These are phyloP conservation scores for Seira sanloemensis DNA, from an alignment of 2,888 invertebrate species.

Conservation along the genomic window DNA sequence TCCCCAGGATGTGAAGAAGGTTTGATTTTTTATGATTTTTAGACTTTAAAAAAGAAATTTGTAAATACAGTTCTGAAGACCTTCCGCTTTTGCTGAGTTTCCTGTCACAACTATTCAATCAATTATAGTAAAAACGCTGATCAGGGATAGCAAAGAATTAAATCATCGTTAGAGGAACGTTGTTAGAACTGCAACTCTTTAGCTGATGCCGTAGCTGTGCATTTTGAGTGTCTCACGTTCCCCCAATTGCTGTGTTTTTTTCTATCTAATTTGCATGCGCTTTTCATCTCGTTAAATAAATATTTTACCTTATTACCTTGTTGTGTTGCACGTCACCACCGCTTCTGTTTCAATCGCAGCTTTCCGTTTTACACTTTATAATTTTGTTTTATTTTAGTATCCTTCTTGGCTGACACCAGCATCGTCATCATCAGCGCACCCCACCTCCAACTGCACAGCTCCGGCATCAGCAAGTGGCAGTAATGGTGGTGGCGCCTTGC, in stretches of 20 bases:
- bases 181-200: no score
- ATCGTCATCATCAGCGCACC: slow-evolving; percentile 24
- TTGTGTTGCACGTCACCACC: no score
- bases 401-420: slow-evolving; percentile 53
- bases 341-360: slow-evolving; percentile 3
- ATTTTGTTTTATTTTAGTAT: slow-evolving; percentile 31
- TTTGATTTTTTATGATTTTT: slow-evolving; percentile 38
- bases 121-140: no score
- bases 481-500: slow-evolving; percentile 47
- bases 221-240: neutral
- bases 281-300: no score
- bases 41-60: neutral
- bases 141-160: no score
- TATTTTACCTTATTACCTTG: no score
- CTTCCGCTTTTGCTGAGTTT: neutral
- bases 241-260: no score
- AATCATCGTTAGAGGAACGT: no score
- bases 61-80: no score
- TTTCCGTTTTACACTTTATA: slow-evolving; percentile 29
- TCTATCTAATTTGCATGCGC: neutral
- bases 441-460: slow-evolving; percentile 16
- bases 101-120: no score
- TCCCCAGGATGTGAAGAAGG: slow-evolving; percentile 72
- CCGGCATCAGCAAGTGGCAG: slow-evolving; percentile 52
- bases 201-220: neutral